These are phyloP conservation scores for Elgaria multicarinata DNA, from an alignment of 2,113 vertebrate species.

Conservation along the genomic window DNA sequence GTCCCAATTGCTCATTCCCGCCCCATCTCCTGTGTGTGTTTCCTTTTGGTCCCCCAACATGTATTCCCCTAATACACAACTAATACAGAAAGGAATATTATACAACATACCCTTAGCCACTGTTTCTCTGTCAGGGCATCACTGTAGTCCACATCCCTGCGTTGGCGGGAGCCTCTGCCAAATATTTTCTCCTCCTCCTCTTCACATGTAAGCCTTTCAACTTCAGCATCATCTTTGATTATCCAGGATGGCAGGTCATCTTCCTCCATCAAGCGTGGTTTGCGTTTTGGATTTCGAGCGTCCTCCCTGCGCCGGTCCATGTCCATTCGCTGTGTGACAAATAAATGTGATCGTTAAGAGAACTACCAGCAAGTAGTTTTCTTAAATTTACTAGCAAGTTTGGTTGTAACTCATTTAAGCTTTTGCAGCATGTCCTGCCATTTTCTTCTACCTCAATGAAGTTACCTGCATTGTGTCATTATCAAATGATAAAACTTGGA, in stretches of 20 bases:
- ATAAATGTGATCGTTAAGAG: neutral
- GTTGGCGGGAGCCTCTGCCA: slow-evolving; percentile 92
- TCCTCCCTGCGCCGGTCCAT: slow-evolving; percentile 95
- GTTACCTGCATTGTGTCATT: neutral
- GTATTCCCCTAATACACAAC: neutral
- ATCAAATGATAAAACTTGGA: neutral
- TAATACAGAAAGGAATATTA: neutral
- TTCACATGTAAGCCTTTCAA: slow-evolving; percentile 94
- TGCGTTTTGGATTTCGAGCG: slow-evolving; percentile 93
- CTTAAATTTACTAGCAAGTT: too few species aligned
- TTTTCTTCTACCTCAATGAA: neutral
- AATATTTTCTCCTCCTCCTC: slow-evolving; percentile 98
- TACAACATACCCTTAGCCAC: slow-evolving; percentile 88
- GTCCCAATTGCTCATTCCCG: neutral
- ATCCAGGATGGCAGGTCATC: slow-evolving; percentile 97
- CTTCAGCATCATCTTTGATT: slow-evolving; percentile 97
- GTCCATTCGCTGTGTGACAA: slow-evolving; percentile 89
- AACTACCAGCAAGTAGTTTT: neutral
- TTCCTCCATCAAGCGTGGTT: slow-evolving; percentile 96
- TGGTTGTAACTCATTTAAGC: neutral
- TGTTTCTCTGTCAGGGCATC: slow-evolving; percentile 97
- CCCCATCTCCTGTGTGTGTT: neutral
- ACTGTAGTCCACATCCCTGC: slow-evolving; percentile 97
- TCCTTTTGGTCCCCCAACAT: neutral
- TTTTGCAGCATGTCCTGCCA: neutral